Percentiles rank a stretch among this genome's conserved stretches.
phyloP scores from a whole-genome alignment of 2,113 vertebrate species.

The Plecturocebus donacophilus region DNA sequence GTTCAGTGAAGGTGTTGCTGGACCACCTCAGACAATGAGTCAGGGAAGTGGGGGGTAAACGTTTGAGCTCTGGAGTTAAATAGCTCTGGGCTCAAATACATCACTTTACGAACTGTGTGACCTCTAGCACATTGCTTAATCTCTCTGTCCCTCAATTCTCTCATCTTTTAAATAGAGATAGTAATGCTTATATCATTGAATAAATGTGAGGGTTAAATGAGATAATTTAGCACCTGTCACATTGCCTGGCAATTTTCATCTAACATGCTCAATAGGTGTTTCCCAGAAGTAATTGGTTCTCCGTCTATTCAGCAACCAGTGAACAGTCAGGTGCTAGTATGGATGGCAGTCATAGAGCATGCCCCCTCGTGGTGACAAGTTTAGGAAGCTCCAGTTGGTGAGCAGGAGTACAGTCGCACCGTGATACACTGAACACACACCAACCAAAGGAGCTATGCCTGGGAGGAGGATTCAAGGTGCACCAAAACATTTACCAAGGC shows the following conservation, averaged over 20 bases:
- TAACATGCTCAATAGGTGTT: not conserved
- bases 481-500: not conserved
- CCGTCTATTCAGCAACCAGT: not conserved
- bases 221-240: not conserved
- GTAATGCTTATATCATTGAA: not conserved
- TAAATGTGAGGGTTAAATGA: not conserved
- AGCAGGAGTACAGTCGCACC: not conserved
- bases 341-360: not conserved
- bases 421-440: not conserved
- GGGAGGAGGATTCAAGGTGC: not conserved
- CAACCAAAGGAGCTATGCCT: not conserved
- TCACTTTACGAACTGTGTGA: not conserved
- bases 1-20: not conserved
- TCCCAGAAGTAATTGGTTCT: not conserved
- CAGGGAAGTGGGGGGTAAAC: not conserved
- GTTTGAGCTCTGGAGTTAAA: not conserved
- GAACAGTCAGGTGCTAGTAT: fast-evolving
- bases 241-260: too few relatives aligned
- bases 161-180: not conserved
- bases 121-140: not conserved
- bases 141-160: not conserved
- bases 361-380: not conserved
- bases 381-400: too few relatives aligned
- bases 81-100: not conserved
- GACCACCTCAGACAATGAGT: not conserved